Percentiles rank a stretch among this genome's conserved stretches.
phyloP scores from a whole-genome alignment of 2,888 invertebrate genomes.

The Cheilosia pagana region DNA sequence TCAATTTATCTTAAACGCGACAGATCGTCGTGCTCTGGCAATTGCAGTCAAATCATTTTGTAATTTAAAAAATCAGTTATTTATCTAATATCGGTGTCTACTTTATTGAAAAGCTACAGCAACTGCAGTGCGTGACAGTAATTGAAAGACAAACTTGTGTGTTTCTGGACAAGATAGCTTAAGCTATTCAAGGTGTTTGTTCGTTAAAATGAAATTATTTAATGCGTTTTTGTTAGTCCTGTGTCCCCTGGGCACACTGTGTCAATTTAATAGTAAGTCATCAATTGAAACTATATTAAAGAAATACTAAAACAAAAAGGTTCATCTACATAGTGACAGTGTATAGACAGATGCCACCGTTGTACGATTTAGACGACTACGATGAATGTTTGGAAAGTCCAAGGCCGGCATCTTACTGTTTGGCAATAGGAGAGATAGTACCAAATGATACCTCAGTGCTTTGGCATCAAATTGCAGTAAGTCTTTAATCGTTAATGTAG shows the following conservation, averaged over 20 bases:
- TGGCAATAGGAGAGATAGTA: constrained; percentile 79
- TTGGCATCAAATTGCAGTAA: constrained; percentile 78
- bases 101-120: background rate
- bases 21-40: background rate
- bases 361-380: constrained; percentile 81
- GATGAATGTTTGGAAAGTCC: constrained; percentile 80
- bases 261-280: constrained; percentile 64
- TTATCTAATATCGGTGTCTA: background rate
- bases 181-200: no score
- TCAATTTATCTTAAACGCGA: constrained; percentile 1
- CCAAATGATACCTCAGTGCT: constrained; percentile 77
- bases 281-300: background rate
- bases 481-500: constrained; percentile 1
- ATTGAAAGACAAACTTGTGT: background rate
- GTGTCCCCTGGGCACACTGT: constrained; percentile 20
- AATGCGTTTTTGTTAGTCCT: background rate
- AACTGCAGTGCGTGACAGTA: background rate
- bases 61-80: no score
- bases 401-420: constrained; percentile 77
- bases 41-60: no score
- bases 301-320: background rate
- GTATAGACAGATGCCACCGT: constrained; percentile 82
- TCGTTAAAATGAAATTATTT: constrained; percentile 31
- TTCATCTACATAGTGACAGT: constrained; percentile 79
- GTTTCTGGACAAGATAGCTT: no score